phyloP scores from a whole-genome alignment of 2,113 vertebrate genomes.

The Corythaixoides concolor region DNA sequence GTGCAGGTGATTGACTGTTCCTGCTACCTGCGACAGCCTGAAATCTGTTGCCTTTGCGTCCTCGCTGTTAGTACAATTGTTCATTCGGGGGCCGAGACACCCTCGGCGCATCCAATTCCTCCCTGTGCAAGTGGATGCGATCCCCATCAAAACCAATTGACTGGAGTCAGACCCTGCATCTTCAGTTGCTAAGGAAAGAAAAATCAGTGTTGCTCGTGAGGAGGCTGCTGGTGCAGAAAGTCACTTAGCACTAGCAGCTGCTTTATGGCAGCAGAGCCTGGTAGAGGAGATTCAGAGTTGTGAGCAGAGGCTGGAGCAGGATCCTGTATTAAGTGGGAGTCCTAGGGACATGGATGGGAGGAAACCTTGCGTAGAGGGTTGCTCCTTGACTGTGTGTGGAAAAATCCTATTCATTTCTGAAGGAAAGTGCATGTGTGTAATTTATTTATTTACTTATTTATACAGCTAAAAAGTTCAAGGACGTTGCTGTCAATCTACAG shows the following conservation, averaged over 20 bases:
- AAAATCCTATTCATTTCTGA: background rate
- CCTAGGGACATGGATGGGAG: background rate
- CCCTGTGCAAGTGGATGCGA: background rate
- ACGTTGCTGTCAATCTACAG: background rate
- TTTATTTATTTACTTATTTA: conserved; percentile 6
- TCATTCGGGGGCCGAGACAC: background rate
- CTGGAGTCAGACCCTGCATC: conserved; percentile 26
- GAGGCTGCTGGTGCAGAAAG: conserved; percentile 37
- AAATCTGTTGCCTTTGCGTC: background rate
- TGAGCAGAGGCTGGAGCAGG: background rate
- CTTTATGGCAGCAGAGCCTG: background rate
- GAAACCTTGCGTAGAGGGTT: background rate
- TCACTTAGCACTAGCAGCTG: conserved; percentile 41
- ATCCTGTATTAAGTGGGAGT: background rate
- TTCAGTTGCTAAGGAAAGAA: conserved; percentile 26
- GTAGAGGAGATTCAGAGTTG: background rate
- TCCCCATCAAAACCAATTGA: conserved; percentile 36
- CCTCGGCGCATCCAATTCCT: background rate
- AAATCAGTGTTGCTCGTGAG: background rate
- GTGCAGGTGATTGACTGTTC: conserved; percentile 17
- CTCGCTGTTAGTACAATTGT: background rate
- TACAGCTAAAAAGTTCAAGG: background rate
- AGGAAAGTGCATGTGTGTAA: background rate
- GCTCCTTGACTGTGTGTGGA: background rate
- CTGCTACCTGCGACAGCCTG: background rate